Percentiles rank a stretch among this genome's conserved stretches.
phyloP scores from a whole-genome alignment of 2,113 vertebrate genomes.

The Anhinga anhinga region DNA sequence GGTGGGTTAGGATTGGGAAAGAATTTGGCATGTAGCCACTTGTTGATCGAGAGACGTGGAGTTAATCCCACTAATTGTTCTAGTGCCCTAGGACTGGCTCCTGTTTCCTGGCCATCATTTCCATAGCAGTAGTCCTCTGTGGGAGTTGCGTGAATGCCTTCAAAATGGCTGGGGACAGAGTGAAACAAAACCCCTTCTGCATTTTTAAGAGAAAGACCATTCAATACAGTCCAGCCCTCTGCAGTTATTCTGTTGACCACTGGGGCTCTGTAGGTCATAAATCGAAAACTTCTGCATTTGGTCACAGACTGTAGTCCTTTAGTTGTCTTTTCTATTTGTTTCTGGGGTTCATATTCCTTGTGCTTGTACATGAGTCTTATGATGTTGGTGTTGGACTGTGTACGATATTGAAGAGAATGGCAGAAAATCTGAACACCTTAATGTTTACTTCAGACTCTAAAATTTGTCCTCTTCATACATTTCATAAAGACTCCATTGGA shows the following conservation, averaged over 20 bases:
- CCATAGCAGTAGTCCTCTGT: neutral
- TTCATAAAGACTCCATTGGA: neutral
- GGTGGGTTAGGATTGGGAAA: neutral
- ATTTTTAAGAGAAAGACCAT: neutral
- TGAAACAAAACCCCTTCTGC: neutral
- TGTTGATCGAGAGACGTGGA: neutral
- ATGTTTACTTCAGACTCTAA: neutral
- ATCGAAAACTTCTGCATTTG: neutral
- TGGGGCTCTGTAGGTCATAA: neutral
- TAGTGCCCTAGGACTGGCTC: neutral
- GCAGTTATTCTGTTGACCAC: neutral
- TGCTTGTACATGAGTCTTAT: neutral
- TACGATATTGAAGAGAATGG: neutral
- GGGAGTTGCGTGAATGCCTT: neutral
- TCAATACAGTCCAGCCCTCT: neutral
- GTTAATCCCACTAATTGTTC: neutral
- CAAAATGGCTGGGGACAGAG: neutral
- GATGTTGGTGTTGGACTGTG: neutral
- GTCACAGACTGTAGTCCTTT: neutral
- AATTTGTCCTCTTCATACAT: neutral
- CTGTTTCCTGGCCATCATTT: neutral
- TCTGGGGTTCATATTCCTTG: neutral
- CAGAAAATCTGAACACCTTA: neutral
- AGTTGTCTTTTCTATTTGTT: neutral
- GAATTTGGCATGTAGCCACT: neutral